Evolutionary conservation across 2,888 invertebrate genomes (phyloP), one percentile per base, ranked within the genome.

Genomic region (Abscondita cerata): DNA sequence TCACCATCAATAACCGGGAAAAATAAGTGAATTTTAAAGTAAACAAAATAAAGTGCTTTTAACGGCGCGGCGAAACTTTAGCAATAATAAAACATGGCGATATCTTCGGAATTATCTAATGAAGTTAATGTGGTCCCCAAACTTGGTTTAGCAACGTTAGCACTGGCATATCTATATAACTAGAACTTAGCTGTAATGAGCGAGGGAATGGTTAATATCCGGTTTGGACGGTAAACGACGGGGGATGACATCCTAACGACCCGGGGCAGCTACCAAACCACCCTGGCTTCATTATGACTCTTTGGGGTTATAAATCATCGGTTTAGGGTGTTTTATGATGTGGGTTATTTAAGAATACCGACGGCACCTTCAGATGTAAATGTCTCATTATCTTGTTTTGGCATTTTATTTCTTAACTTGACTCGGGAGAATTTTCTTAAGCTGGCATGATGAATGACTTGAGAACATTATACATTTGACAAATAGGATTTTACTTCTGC

Each of bases 191-290:
- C 50, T 64, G 65, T 69, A 71, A 71, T 68, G 70, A 70, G 70
- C 62, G 70, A 72, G 72, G 72, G 73, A 73, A 75, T 71, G 72
- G 73, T 75, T 75, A 75, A 75, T 75, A 75, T 75, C 75, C 75
- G 75, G 73, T 66, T 67, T 64, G 68, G 69, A 71, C 68, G 71
- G 70, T 71, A 69, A 72, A 69, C 72, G 73, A 72, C 72, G 70
- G 70, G 73, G 73, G 72, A 68, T 70, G 71, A 68, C 67, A 66
- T 71, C 67, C 71, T 73, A 72, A 72, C 72, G 71, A 72, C 70
- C 68, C 65, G 65, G 31, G 62, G 64, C 61, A 60, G 64, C 67
- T 46, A 46, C 60, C 52, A 67, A 65, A 62, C 68, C 62, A 65
- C 70, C 71, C 73, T 66, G 64, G 65, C 68, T 70, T 72, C 73